phyloP scores from a whole-genome alignment of 2,113 vertebrate genomes.

The Zosterops pallidus region DNA sequence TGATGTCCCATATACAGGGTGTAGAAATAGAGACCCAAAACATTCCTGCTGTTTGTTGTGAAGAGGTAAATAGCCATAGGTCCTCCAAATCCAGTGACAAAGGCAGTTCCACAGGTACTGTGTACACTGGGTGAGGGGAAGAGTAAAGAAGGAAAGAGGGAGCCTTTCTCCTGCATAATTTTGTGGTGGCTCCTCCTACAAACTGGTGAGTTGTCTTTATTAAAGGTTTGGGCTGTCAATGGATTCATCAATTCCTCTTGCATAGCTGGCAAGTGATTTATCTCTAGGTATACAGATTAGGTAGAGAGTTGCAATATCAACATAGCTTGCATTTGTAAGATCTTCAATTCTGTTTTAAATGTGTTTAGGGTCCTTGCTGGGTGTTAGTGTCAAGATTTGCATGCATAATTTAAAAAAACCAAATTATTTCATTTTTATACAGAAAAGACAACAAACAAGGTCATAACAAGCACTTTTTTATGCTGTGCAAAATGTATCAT shows the following conservation, averaged over 20 bases:
- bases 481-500: accelerated
- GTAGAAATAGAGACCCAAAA: background rate
- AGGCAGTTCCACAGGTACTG: background rate
- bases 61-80: background rate
- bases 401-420: background rate
- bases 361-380: background rate
- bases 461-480: background rate
- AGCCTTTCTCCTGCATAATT: background rate
- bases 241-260: background rate
- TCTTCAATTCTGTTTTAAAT: background rate
- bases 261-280: background rate
- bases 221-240: background rate
- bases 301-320: background rate
- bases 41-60: background rate
- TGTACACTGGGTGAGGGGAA: background rate
- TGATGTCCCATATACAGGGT: background rate
- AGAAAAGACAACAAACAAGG: background rate
- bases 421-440: background rate
- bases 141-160: background rate
- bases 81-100: background rate
- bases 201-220: background rate
- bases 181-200: background rate
- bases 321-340: background rate
- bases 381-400: background rate
- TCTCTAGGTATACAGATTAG: background rate